phyloP scores from a whole-genome alignment of 2,888 invertebrate genomes.

The Tridacna gigas region DNA sequence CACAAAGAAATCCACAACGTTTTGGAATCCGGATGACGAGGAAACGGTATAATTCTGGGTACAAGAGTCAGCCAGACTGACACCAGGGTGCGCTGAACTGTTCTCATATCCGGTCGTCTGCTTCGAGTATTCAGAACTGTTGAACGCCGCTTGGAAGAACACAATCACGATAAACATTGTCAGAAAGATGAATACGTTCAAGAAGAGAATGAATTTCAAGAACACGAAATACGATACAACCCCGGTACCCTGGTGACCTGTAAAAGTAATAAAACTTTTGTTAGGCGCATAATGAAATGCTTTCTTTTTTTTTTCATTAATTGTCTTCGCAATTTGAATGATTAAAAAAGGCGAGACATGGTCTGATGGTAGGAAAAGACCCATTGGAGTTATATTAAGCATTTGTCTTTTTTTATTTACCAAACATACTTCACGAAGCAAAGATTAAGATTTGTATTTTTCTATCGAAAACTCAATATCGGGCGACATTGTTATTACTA shows the following conservation, averaged over 20 bases:
- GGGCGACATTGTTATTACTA: too few species aligned
- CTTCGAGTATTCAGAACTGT: slow-evolving; percentile 47
- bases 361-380: too few species aligned
- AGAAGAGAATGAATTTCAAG: slow-evolving; percentile 92
- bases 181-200: slow-evolving; percentile 90
- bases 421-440: too few species aligned
- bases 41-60: slow-evolving; percentile 67
- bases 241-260: slow-evolving; percentile 80
- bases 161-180: slow-evolving; percentile 90
- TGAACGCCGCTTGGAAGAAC: slow-evolving; percentile 86
- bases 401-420: too few species aligned
- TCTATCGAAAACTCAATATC: too few species aligned
- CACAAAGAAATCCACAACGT: slow-evolving; percentile 76
- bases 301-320: too few species aligned
- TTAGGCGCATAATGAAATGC: too few species aligned
- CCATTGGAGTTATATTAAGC: too few species aligned
- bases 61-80: slow-evolving; percentile 62
- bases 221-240: slow-evolving; percentile 91
- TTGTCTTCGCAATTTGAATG: too few species aligned
- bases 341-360: too few species aligned
- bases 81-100: slow-evolving; percentile 36
- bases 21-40: slow-evolving; percentile 64
- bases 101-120: slow-evolving; percentile 60
- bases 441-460: too few species aligned
- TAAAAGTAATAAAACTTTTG: slow-evolving; percentile 6